Percentiles rank a stretch among this genome's conserved stretches.
Conservation (phyloP, 2,113 vertebrate genomes). For the Lynx canadensis region DNA sequence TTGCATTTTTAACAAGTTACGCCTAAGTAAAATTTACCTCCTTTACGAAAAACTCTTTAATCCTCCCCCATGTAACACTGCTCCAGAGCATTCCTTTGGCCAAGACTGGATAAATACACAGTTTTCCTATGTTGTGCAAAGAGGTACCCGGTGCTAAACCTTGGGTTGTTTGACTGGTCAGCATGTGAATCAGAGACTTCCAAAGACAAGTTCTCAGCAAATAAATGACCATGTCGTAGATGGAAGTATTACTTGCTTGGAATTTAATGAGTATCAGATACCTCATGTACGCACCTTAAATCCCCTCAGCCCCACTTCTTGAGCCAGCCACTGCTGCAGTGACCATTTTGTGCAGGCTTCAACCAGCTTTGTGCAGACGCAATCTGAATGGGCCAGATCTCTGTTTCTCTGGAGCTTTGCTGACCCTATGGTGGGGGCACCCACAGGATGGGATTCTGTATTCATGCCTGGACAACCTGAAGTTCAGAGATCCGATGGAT, state of each 20-base stretch:
- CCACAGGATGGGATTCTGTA: neutral
- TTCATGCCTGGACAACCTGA: neutral
- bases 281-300: neutral
- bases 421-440: accelerated
- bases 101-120: neutral
- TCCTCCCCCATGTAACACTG: neutral
- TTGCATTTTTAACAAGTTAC: neutral
- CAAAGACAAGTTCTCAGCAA: neutral
- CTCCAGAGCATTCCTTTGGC: neutral
- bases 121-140: neutral
- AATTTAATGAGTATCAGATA: neutral
- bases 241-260: neutral
- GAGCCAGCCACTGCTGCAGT: neutral
- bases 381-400: neutral
- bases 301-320: neutral
- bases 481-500: neutral
- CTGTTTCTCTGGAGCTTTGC: neutral
- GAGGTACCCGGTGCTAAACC: neutral
- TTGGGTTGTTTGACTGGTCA: neutral
- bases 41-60: neutral
- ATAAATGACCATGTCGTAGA: neutral
- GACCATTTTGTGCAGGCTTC: neutral
- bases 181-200: neutral
- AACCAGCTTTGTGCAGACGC: neutral
- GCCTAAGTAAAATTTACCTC: neutral